Conservation (phyloP, 2,797 vertebrate genomes). For the Dermochelys coriacea region DNA sequence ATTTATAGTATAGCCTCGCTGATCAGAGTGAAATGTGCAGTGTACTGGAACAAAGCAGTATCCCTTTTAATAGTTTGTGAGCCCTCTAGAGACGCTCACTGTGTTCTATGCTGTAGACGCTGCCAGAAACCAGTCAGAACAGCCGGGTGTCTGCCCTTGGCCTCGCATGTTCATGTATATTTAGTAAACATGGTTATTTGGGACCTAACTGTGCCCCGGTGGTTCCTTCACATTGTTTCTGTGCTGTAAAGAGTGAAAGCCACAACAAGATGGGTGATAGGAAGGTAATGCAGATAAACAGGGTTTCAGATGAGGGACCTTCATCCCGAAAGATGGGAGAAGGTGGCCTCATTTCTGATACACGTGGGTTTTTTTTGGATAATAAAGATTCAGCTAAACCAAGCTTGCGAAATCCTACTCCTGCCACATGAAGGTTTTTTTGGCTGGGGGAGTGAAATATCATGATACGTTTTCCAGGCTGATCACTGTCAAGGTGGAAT, state of each 20-base stretch:
- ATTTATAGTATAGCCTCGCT: background rate
- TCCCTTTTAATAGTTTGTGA: background rate
- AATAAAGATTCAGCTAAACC: conserved; percentile 4
- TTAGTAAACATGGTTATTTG: background rate
- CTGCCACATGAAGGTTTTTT: background rate
- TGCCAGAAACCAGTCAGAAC: background rate
- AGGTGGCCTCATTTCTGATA: background rate
- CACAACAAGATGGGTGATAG: background rate
- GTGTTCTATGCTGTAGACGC: background rate
- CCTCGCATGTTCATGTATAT: background rate
- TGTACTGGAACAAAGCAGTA: background rate
- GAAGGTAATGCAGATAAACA: background rate
- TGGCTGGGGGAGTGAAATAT: background rate
- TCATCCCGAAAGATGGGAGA: background rate
- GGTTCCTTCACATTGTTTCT: background rate
- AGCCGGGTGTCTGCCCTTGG: too few species aligned
- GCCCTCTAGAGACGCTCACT: background rate
- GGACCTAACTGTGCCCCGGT: background rate
- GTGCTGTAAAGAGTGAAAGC: background rate
- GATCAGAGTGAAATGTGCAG: background rate
- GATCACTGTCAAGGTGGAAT: background rate
- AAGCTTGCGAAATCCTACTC: background rate
- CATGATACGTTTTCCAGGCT: background rate
- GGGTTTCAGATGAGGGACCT: background rate
- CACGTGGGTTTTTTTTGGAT: background rate